Evolutionary conservation across 2,113 vertebrate species (phyloP).

Genomic region (Oreochromis tanganicae): DNA sequence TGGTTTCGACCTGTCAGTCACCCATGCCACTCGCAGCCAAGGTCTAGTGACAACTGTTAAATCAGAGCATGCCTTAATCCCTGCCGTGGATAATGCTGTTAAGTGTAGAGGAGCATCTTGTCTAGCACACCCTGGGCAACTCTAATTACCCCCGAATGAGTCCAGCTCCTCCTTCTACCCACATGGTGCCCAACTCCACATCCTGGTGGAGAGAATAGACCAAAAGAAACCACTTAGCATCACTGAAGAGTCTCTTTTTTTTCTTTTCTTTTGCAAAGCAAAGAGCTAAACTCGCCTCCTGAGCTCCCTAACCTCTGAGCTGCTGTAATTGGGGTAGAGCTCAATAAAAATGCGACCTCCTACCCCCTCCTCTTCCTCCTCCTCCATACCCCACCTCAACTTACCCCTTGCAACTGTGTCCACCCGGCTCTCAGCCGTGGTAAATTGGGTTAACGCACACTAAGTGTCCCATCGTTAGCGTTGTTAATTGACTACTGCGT

Average conservation of each 20-base stretch:
- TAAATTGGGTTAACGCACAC: conserved; percentile 71
- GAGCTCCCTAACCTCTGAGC: neutral
- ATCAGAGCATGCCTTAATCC: conserved; percentile 47
- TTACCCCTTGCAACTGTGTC: conserved; percentile 45
- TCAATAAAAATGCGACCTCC: neutral
- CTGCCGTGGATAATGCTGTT: conserved; percentile 50
- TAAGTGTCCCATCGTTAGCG: conserved; percentile 72
- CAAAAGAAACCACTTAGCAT: neutral
- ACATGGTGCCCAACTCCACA: conserved; percentile 7
- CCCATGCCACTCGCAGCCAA: conserved; percentile 55
- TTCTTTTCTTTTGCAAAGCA: neutral
- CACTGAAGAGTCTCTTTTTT: neutral
- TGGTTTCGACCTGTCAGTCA: conserved; percentile 56
- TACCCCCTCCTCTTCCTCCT: neutral
- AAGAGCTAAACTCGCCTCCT: neutral
- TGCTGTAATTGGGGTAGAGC: neutral
- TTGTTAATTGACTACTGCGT: conserved; percentile 71
- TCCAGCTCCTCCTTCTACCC: neutral
- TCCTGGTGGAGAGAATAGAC: neutral
- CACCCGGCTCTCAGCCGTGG: conserved; percentile 36
- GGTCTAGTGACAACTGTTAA: conserved; percentile 69
- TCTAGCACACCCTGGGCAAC: conserved; percentile 33
- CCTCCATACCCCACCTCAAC: conserved; percentile 22
- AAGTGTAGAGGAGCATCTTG: conserved; percentile 49
- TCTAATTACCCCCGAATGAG: conserved; percentile 56